Evolutionary conservation across 2,797 vertebrate species (phyloP), one percentile per base, ranked within the genome.

Genomic region (Propithecus deckenii): DNA sequence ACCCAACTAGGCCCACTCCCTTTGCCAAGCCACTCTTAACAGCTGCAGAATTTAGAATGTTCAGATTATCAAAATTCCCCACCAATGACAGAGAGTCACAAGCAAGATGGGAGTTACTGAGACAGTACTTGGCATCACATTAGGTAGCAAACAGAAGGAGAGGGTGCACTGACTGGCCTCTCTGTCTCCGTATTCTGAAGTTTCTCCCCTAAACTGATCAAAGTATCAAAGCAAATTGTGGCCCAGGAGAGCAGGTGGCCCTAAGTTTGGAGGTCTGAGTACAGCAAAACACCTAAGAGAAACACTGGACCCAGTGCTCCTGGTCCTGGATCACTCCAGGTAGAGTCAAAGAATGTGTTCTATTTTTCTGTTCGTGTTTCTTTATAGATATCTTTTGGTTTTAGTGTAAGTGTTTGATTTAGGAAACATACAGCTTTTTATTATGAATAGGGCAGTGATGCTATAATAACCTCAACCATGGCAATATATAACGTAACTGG

Each of bases 331-430:
- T 43, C 63, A 32, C 20, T 86, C 41, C 2, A 0, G 0, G 1
- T 30, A 14, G 30, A 43, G 14, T 38, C 61, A 89, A 80, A 69
- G 25, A 83, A 14, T 52, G 41, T 71, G 41, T 89, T 50, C 52
- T 83, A 5, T 78, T 92, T 96, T 71, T 61, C 30, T 75, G 18
- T 55, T 46, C 91, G n/a, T 80, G 35, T 74, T 59, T 94, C 32
- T 67, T 65, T 35, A 50, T 2, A 17, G 7, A 2, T 50, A 43
- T 25, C 2, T 57, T 87, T 91, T 80, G 22, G 65, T 80, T 85
- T 88, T 48, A 84, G 41, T 59, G 61, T 89, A 50, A 52, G n/a
- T 89, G 43, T 97, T 91, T 90, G 88, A 83, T 71, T 86, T 94
- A 79, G 38, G n/a, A 96, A 95, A 50, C 15, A 4, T 22, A 38